Evolutionary conservation across 2,888 invertebrate genomes (phyloP).

Genomic region (Nipponacmea schrenckii): DNA sequence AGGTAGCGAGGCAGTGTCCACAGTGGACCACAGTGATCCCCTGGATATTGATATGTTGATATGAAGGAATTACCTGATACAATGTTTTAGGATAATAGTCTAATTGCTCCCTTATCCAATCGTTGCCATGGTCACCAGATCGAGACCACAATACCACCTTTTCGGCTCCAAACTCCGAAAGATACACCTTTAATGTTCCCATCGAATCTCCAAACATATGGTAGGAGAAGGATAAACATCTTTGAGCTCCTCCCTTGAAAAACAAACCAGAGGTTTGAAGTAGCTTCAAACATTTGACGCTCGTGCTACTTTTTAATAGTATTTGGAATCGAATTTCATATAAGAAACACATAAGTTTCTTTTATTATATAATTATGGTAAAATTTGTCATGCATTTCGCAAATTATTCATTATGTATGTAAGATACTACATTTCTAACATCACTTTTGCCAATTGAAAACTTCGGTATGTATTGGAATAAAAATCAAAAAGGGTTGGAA

Average conservation of each 20-base stretch:
- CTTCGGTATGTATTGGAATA: too few relatives aligned
- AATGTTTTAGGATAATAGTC: slow-evolving; percentile 26
- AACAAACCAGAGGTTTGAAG: slow-evolving; percentile 11
- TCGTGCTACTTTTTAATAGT: background rate
- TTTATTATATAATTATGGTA: too few relatives aligned
- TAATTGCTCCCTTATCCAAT: slow-evolving; percentile 29
- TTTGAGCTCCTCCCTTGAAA: slow-evolving; percentile 37
- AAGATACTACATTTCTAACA: too few relatives aligned
- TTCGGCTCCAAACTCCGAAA: slow-evolving; percentile 19
- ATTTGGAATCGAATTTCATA: too few relatives aligned
- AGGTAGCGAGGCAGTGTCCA: too few relatives aligned
- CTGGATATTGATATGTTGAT: too few relatives aligned
- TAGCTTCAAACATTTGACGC: background rate
- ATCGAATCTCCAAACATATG: slow-evolving; percentile 46
- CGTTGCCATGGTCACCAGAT: slow-evolving; percentile 34
- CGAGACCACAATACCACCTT: slow-evolving; percentile 29
- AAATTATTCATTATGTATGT: too few relatives aligned
- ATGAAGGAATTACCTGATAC: slow-evolving; percentile 25
- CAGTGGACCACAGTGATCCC: too few relatives aligned
- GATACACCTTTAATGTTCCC: slow-evolving; percentile 37
- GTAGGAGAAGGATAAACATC: slow-evolving; percentile 45
- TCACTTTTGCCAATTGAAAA: too few relatives aligned
- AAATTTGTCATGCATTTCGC: too few relatives aligned
- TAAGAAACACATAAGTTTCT: too few relatives aligned
- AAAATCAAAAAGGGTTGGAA: too few relatives aligned